phyloP scores from a whole-genome alignment of 2,888 invertebrate species.

The Orchesella flavescens region DNA sequence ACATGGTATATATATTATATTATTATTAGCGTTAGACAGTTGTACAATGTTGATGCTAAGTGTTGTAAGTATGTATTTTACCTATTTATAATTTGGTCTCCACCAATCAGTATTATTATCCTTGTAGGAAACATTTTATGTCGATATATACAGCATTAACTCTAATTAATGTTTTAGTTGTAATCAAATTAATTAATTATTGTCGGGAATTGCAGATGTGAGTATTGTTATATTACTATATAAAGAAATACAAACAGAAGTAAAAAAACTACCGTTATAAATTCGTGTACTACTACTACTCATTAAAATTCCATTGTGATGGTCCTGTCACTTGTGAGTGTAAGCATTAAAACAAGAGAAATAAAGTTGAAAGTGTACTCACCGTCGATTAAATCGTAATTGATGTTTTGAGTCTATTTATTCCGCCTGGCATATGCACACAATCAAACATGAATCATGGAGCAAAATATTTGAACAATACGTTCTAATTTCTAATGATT shows the following conservation, averaged over 20 bases:
- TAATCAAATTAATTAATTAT: slow-evolving; percentile 26
- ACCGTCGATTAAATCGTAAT: slow-evolving; percentile 35
- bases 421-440: too few species aligned
- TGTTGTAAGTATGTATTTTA: slow-evolving; percentile 38
- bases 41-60: background rate
- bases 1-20: background rate
- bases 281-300: slow-evolving; percentile 29
- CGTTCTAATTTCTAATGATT: background rate
- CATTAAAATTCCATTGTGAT: slow-evolving; percentile 53
- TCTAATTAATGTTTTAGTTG: slow-evolving; percentile 15
- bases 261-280: slow-evolving; percentile 21
- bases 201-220: slow-evolving; percentile 38
- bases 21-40: background rate
- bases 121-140: slow-evolving; percentile 60
- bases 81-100: slow-evolving; percentile 69
- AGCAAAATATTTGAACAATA: too few species aligned
- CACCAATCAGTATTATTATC: slow-evolving; percentile 69
- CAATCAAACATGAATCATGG: too few species aligned
- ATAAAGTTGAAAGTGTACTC: slow-evolving; percentile 28
- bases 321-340: slow-evolving; percentile 56
- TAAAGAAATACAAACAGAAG: slow-evolving; percentile 6
- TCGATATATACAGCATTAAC: slow-evolving; percentile 46
- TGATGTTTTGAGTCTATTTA: background rate
- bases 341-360: slow-evolving; percentile 46
- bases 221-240: slow-evolving; percentile 40